A percentile compares a stretch with the other conserved stretches of the same genome.
Conservation (phyloP, 1,140 invertebrate species). For the Xylocopa sonorina region DNA sequence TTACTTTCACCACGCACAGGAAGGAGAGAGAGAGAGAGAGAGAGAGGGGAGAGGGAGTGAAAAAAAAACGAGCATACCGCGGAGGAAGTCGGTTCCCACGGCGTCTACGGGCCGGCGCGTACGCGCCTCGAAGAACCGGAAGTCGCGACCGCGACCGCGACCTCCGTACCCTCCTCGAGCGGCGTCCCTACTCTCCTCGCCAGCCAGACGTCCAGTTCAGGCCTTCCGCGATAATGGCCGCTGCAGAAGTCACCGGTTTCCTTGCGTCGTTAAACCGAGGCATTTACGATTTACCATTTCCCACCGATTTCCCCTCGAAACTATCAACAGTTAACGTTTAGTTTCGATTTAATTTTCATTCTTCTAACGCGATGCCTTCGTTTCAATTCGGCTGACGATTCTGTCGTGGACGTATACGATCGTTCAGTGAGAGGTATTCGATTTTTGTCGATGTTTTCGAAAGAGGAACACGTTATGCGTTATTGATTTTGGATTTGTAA, state of each 20-base stretch:
- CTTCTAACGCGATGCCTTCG: too few relatives aligned
- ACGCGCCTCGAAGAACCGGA: conserved; percentile 41
- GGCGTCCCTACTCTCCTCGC: conserved; percentile 41
- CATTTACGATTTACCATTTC: background rate
- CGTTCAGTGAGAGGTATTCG: too few relatives aligned
- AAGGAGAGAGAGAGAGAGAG: conserved; percentile 16
- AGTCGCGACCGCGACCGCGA: conserved; percentile 52
- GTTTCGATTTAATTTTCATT: too few relatives aligned
- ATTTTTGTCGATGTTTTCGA: too few relatives aligned
- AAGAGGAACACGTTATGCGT: too few relatives aligned
- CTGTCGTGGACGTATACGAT: too few relatives aligned
- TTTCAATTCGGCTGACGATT: too few relatives aligned
- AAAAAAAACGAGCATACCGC: conserved; percentile 10
- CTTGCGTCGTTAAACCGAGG: conserved; percentile 15
- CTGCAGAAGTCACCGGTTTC: conserved; percentile 21
- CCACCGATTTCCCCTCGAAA: background rate
- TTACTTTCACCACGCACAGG: conserved; percentile 48
- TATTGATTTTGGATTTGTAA: too few relatives aligned
- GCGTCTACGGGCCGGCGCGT: conserved; percentile 23
- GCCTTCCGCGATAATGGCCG: conserved; percentile 3
- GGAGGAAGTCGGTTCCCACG: conserved; percentile 55
- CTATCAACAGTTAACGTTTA: background rate
- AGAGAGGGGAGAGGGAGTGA: background rate
- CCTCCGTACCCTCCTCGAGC: conserved; percentile 61
- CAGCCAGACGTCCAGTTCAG: conserved; percentile 1